A percentile compares a stretch with the other conserved stretches of the same genome.
These are phyloP conservation scores for Chouioia cunea DNA, from an alignment of 2,888 invertebrate species.

Conservation along the genomic window DNA sequence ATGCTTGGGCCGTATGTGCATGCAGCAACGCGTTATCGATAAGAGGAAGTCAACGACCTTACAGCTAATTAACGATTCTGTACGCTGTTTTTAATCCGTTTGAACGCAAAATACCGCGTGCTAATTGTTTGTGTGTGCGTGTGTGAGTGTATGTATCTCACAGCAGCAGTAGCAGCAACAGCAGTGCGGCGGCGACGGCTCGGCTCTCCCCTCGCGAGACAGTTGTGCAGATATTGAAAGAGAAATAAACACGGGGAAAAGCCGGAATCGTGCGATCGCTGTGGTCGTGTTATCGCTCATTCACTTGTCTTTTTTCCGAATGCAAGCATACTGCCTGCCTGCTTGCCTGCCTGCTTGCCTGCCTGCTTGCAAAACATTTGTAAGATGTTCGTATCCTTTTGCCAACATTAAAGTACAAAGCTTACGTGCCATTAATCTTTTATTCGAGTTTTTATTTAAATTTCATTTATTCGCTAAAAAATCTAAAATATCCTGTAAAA, in stretches of 20 bases:
- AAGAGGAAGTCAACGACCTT: conserved; percentile 38
- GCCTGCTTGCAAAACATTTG: too few species aligned
- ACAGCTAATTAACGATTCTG: conserved; percentile 44
- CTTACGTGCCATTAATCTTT: too few species aligned
- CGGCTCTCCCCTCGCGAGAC: conserved; percentile 31
- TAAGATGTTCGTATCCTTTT: too few species aligned
- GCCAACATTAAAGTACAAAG: too few species aligned
- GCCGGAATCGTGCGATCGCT: conserved; percentile 35
- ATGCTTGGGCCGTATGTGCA: background rate
- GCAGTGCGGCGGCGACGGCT: background rate
- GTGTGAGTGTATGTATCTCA: too few species aligned
- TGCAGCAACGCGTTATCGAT: conserved; percentile 34
- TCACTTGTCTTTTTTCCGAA: conserved; percentile 26
- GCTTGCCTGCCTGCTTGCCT: too few species aligned
- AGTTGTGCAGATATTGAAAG: conserved; percentile 38
- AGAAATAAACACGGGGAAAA: conserved; percentile 33
- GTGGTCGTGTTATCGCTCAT: conserved; percentile 31
- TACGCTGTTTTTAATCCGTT: conserved; percentile 45
- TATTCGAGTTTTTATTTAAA: too few species aligned
- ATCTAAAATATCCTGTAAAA: too few species aligned
- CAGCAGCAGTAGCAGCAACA: background rate
- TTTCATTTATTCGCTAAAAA: too few species aligned
- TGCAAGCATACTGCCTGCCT: background rate
- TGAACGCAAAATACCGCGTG: conserved; percentile 38
- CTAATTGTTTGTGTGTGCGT: conserved; percentile 30